Conservation (phyloP, 2,888 invertebrate genomes). For the Frankliniella fusca region DNA sequence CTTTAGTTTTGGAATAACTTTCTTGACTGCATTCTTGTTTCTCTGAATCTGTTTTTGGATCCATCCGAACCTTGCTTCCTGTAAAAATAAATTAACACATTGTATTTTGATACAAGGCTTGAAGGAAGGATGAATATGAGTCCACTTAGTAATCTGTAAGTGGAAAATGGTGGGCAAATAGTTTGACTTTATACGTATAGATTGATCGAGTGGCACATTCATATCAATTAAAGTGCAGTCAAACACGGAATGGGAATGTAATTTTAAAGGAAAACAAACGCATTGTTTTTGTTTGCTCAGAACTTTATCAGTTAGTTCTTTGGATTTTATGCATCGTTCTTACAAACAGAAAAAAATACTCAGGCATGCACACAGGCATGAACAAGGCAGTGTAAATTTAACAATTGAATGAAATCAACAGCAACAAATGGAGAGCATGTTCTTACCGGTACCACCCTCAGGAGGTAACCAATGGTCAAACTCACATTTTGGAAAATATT, state of each 20-base stretch:
- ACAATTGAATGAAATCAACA: background rate
- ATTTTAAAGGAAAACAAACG: background rate
- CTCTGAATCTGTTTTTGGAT: background rate
- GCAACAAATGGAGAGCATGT: background rate
- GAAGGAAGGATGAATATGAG: background rate
- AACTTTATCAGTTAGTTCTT: background rate
- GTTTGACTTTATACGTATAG: background rate
- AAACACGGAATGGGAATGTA: background rate
- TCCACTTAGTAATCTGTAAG: background rate
- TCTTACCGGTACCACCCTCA: background rate
- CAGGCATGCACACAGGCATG: background rate
- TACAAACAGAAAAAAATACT: background rate
- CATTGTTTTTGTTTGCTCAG: background rate
- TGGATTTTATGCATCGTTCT: background rate
- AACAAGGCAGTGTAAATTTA: background rate
- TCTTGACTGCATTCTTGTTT: background rate
- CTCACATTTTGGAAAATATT: background rate
- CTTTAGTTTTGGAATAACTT: background rate
- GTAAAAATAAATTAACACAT: background rate
- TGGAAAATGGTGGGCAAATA: background rate
- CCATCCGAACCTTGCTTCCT: background rate
- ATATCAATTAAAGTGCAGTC: background rate
- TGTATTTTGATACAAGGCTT: background rate
- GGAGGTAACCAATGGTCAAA: background rate
- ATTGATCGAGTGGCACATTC: background rate